phyloP scores from a whole-genome alignment of 2,888 invertebrate genomes.

The Platerodrilus igneus region DNA sequence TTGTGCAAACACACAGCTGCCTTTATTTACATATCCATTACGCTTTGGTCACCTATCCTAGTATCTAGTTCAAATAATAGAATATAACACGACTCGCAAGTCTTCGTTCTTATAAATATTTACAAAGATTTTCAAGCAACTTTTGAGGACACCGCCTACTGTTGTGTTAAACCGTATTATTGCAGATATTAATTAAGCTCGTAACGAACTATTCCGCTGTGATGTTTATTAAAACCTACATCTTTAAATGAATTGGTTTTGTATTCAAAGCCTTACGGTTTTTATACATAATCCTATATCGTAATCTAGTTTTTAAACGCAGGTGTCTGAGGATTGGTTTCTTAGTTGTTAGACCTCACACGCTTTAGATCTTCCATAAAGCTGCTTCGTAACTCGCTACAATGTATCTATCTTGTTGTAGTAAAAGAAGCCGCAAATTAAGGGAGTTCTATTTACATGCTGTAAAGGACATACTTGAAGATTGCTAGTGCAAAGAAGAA shows the following conservation, averaged over 20 bases:
- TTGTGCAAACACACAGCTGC: constrained; percentile 20
- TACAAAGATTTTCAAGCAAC: constrained; percentile 32
- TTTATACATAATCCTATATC: constrained; percentile 4
- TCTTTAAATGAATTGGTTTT: background rate
- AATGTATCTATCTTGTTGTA: too few species aligned
- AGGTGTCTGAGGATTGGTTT: constrained; percentile 10
- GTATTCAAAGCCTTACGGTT: constrained; percentile 2
- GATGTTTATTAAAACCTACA: background rate
- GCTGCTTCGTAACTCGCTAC: too few species aligned
- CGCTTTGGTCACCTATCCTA: constrained; percentile 26
- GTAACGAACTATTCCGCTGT: constrained; percentile 8
- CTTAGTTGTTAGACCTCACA: constrained; percentile 14
- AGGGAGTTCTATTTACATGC: too few species aligned
- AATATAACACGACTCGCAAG: constrained; percentile 29
- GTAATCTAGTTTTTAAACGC: constrained; percentile 11
- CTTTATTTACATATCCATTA: constrained; percentile 30
- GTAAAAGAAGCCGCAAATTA: too few species aligned
- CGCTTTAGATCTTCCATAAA: too few species aligned
- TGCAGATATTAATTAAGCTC: background rate
- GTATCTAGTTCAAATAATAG: constrained; percentile 37
- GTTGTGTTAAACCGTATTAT: constrained; percentile 2
- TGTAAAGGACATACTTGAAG: too few species aligned
- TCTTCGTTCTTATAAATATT: constrained; percentile 35
- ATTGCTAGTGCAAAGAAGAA: too few species aligned
- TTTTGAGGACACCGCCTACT: constrained; percentile 27